Conservation (phyloP, 2,797 vertebrate species). For the Austrolebias charrua region DNA sequence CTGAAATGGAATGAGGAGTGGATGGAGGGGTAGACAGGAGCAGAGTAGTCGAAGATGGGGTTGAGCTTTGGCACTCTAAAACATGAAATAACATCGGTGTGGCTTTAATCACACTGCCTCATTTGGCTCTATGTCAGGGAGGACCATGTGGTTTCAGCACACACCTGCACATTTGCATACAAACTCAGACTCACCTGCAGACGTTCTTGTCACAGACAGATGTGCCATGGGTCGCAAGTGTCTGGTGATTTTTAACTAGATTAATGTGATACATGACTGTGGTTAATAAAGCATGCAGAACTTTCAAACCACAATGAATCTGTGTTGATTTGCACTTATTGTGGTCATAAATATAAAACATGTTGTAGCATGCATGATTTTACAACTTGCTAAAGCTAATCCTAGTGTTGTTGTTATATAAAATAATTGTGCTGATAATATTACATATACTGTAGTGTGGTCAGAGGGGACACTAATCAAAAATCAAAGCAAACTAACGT, state of each 20-base stretch:
- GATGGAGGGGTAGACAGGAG: slow-evolving; percentile 41
- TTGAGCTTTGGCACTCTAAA: slow-evolving; percentile 48
- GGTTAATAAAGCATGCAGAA: slow-evolving; percentile 10
- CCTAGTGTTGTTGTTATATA: not conserved
- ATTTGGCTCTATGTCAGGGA: slow-evolving; percentile 52
- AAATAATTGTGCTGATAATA: not conserved
- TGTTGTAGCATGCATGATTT: not conserved
- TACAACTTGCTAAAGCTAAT: not conserved
- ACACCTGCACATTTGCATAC: slow-evolving; percentile 48
- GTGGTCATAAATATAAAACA: not conserved
- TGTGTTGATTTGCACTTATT: not conserved
- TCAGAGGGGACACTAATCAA: too few species aligned
- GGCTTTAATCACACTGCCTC: slow-evolving; percentile 66
- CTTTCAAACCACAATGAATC: not conserved
- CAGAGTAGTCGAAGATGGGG: slow-evolving; percentile 17
- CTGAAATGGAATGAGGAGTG: slow-evolving; percentile 46
- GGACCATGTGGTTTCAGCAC: slow-evolving; percentile 30
- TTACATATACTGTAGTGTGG: not conserved
- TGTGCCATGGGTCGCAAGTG: not conserved
- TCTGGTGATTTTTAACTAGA: slow-evolving; percentile 1
- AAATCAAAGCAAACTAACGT: not conserved
- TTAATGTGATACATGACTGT: slow-evolving; percentile 7
- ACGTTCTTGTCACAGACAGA: not conserved
- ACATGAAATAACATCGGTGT: slow-evolving; percentile 63
- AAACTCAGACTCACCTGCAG: slow-evolving; percentile 19